Base-by-base conservation (phyloP, 2,888 invertebrate genomes). In the Drosophila villosipedis region DNA sequence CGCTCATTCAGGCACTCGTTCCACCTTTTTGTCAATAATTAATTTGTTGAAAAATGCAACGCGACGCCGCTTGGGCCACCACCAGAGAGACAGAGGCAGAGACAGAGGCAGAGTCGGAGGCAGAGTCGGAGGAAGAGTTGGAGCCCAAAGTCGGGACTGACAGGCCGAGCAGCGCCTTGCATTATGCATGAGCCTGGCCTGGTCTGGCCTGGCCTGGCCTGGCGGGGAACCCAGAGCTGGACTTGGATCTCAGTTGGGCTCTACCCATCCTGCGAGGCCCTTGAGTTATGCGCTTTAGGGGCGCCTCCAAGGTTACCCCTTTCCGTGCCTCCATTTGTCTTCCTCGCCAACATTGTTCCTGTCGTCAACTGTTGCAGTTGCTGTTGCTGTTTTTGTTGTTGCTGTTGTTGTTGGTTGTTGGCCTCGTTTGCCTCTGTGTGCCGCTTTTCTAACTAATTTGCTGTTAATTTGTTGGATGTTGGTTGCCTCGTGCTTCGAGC, bases 41-140 rank as follows among this genome's bases (percentile, higher is more conserved):
- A 90, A 88, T 90, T 88, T 89, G 86, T 90, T 88, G 77, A 88
- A 80, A 88, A 86, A 86, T 89, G 82, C 81, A 85, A 80, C 71
- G 75, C 89, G 74, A 72, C 72, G 72, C 72, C 53, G 76, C 62
- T 57, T 66, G 80, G 85, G 83, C 88, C 85, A 89, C 85, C 85
- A 80, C 76, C 81, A 76, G 74, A 77, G 84, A 55, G 31, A 14
- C 30, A 14, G 14, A 16, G 58, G n/a, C 25, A 47, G 22, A 47
- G 47, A 9, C 30, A 16, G 41, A 30, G 52, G 10, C 52, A 47
- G 47, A 47, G 47, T 5, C 30, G 10, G 41, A 30, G 52, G 10
- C 52, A 19, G 30, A 31, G 30, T 30, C n/a, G 6, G 52, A 52
- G 30, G 28, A n/a, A n/a, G 30, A 52, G 52, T 12, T 30, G 50